Evolutionary conservation across 2,113 vertebrate genomes (phyloP).

Genomic region (Labeo rohita): DNA sequence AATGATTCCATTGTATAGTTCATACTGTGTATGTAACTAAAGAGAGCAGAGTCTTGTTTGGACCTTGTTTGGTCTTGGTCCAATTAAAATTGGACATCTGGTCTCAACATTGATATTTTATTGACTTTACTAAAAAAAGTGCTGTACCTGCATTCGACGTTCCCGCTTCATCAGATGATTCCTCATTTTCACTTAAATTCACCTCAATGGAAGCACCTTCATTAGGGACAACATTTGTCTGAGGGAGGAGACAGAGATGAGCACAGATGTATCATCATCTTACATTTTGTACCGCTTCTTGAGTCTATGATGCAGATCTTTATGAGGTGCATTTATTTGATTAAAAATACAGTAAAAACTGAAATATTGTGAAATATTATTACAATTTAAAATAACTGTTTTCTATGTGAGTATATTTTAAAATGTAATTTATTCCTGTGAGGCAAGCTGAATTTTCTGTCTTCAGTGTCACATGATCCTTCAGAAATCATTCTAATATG

Average conservation of each 20-base stretch:
- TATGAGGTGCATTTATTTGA: neutral
- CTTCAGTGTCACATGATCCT: neutral
- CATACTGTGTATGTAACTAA: neutral
- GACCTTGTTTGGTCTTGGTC: neutral
- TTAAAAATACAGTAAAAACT: neutral
- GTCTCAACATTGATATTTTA: neutral
- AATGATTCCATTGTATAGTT: neutral
- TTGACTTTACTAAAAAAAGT: neutral
- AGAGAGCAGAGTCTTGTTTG: neutral
- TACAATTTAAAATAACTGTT: neutral
- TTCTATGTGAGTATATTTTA: neutral
- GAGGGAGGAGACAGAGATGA: constrained; percentile 1
- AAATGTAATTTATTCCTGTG: neutral
- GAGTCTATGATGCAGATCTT: neutral
- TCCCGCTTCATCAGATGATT: constrained; percentile 58
- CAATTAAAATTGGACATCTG: neutral
- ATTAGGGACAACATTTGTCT: constrained; percentile 46
- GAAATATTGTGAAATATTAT: neutral
- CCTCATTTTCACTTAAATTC: constrained; percentile 51
- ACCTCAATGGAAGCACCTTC: constrained; percentile 54
- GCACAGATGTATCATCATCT: neutral
- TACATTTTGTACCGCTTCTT: neutral
- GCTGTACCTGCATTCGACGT: constrained; percentile 58
- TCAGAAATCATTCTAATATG: neutral
- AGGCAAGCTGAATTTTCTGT: neutral